These are phyloP conservation scores for Drosophila erecta DNA, from an alignment of 1,140 invertebrate genomes.

Conservation along the genomic window DNA sequence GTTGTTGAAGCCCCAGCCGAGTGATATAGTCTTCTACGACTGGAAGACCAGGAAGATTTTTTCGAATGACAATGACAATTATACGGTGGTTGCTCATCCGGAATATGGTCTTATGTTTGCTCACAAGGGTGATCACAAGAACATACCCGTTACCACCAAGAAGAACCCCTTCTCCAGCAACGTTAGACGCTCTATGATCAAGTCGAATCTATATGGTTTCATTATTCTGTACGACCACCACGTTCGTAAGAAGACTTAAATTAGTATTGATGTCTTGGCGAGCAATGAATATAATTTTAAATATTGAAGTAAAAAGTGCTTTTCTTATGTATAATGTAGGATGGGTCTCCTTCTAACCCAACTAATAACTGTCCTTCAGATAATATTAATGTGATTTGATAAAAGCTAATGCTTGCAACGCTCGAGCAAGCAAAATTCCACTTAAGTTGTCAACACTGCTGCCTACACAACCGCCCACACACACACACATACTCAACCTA, in stretches of 20 bases:
- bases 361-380: constrained; percentile 32
- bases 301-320: background rate
- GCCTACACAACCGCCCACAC: constrained; percentile 26
- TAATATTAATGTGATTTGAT: constrained; percentile 39
- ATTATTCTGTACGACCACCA: constrained; percentile 47
- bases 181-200: constrained; percentile 26
- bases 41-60: constrained; percentile 36
- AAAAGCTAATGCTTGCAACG: constrained; percentile 51
- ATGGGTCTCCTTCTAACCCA: background rate
- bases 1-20: constrained; percentile 39
- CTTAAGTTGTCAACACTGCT: constrained; percentile 75
- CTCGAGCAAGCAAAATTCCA: constrained; percentile 67
- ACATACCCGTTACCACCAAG: constrained; percentile 40
- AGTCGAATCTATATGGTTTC: constrained; percentile 24
- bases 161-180: constrained; percentile 12
- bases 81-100: constrained; percentile 42
- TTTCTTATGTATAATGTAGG: background rate
- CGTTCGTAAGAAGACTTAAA: constrained; percentile 38
- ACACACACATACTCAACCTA: background rate
- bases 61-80: constrained; percentile 60
- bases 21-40: constrained; percentile 60
- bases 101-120: constrained; percentile 57
- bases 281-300: background rate
- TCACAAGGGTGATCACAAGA: constrained; percentile 67
- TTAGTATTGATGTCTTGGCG: background rate